Evolutionary conservation across 2,113 vertebrate species (phyloP), one percentile per base, ranked within the genome.

Genomic region (Carassius auratus): DNA sequence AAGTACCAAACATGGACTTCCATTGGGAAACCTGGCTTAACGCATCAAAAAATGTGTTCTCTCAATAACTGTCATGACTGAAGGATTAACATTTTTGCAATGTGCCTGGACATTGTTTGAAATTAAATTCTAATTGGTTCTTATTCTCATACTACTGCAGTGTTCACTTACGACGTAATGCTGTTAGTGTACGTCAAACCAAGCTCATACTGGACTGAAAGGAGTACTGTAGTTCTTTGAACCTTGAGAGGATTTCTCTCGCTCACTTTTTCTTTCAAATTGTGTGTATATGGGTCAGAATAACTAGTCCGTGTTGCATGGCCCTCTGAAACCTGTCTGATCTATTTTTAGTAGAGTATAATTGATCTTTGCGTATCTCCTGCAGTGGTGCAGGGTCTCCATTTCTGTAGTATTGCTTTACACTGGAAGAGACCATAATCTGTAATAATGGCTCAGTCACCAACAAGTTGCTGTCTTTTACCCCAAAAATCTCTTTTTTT

Each of bases 231-330:
- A 83, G 17, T 10, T 68, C 62, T 71, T 26, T 71, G 61, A 69
- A 81, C 42, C 79, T 14, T 68, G 8, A 55, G 81, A 38, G 26
- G 13, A 62, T 68, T 48, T 62, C 61, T 48, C 61, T 48, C n/a
- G 8, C 1, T 66, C 42, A 30, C 45, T 38, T 30, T 83, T 83
- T 57, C 26, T 21, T 19, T 73, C 50, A 73, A 23, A 80, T 55
- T 45, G 12, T 61, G 48, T 73, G 78, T 86, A 89, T 85, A 73
- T 89, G 89, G 89, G 89, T 88, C 86, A 89, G 87, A 45, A 68
- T 86, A 88, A 80, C 81, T 85, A 61, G 74, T 61, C 76, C 15
- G 45, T 68, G 59, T 78, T 76, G 59, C 66, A 14, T 55, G 30
- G 64, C 81, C 78, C 66, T 66, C 64, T 38, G 73, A 84, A 86